Conservation (phyloP, 2,888 invertebrate species). For the Clostera curtula region DNA sequence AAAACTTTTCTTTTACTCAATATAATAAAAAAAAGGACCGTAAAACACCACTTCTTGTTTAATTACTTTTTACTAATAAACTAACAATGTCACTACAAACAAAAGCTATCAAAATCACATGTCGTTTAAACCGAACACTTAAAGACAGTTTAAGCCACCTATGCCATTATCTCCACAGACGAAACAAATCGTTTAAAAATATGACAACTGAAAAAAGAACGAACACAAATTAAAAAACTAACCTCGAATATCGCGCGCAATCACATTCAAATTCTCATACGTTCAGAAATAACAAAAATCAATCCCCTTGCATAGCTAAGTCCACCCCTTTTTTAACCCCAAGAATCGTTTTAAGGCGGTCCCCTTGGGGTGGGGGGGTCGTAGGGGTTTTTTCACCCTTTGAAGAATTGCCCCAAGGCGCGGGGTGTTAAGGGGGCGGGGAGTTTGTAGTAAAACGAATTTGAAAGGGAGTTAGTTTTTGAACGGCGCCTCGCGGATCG, state of each 20-base stretch:
- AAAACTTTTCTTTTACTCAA: too few species aligned
- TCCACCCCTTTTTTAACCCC: conserved; percentile 73
- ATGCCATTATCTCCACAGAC: too few species aligned
- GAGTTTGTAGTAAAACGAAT: conserved; percentile 49
- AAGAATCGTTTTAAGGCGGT: conserved; percentile 71
- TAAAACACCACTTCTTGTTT: too few species aligned
- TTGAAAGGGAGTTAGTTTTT: conserved; percentile 66
- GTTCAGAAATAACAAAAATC: conserved; percentile 45
- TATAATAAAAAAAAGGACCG: too few species aligned
- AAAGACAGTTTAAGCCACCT: too few species aligned
- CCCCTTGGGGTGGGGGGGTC: conserved; percentile 32
- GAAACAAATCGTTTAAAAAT: too few species aligned
- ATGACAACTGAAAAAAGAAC: too few species aligned
- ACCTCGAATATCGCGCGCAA: conserved; percentile 14
- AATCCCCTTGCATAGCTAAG: conserved; percentile 57
- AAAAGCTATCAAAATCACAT: too few species aligned
- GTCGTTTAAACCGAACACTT: too few species aligned
- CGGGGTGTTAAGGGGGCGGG: conserved; percentile 47
- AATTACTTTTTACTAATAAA: too few species aligned
- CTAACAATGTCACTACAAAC: too few species aligned
- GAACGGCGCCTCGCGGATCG: conserved; percentile 33
- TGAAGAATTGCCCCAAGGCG: conserved; percentile 73
- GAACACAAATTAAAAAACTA: conserved; percentile 5
- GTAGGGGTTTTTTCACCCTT: conserved; percentile 67
- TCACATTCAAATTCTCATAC: conserved; percentile 22